These are phyloP conservation scores for Papilio helenus DNA, from an alignment of 1,140 invertebrate genomes.

Conservation along the genomic window DNA sequence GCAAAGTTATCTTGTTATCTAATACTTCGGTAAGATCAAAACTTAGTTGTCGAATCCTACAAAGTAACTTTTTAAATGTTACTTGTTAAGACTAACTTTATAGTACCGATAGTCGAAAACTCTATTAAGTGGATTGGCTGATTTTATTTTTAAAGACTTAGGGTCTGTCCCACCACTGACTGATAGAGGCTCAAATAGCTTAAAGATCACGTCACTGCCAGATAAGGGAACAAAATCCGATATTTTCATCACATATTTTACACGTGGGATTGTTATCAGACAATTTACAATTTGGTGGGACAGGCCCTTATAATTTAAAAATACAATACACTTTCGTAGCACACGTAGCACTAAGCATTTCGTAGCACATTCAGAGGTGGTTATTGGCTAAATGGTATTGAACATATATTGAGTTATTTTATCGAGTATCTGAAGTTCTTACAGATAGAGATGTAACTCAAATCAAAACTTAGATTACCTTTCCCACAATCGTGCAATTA, in stretches of 20 bases:
- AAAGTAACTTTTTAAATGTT: background rate
- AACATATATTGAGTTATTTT: background rate
- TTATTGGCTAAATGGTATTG: background rate
- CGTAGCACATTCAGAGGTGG: background rate
- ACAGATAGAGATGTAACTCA: background rate
- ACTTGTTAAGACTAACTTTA: background rate
- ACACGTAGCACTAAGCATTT: background rate
- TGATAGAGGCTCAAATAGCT: too few relatives aligned
- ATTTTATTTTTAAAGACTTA: too few relatives aligned
- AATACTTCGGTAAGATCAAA: constrained; percentile 3
- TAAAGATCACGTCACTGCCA: too few relatives aligned
- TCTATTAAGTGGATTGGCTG: too few relatives aligned
- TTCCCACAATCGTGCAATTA: constrained; percentile 20
- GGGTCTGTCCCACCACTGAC: too few relatives aligned
- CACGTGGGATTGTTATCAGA: too few relatives aligned
- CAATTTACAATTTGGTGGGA: too few relatives aligned
- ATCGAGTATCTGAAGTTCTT: background rate
- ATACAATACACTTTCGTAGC: background rate
- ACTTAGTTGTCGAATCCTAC: background rate
- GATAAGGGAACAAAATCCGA: too few relatives aligned
- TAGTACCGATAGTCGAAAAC: too few relatives aligned
- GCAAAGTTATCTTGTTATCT: constrained; percentile 10
- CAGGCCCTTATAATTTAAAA: too few relatives aligned
- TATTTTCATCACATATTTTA: too few relatives aligned
- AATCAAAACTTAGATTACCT: constrained; percentile 23